These are phyloP conservation scores for Ochropacha duplaris DNA, from an alignment of 2,888 invertebrate genomes.

Conservation along the genomic window DNA sequence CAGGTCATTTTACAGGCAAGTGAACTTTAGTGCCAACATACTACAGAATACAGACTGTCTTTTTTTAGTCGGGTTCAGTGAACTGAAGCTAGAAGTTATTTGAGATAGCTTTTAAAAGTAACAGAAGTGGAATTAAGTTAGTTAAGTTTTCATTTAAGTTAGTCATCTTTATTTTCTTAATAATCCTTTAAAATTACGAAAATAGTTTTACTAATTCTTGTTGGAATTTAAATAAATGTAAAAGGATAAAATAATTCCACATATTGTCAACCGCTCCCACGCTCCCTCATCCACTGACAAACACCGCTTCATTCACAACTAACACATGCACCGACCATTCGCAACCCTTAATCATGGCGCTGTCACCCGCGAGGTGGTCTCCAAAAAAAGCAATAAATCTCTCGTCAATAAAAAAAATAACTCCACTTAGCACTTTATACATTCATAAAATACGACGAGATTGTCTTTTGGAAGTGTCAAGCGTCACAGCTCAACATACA, in stretches of 20 bases:
- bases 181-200: too few relatives aligned
- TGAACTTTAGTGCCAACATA: neutral
- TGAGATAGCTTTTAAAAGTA: neutral
- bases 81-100: neutral
- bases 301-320: conserved; percentile 25
- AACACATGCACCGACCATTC: conserved; percentile 37
- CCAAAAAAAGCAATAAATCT: conserved; percentile 47
- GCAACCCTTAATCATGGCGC: conserved; percentile 45
- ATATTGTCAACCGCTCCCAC: conserved; percentile 4
- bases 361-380: conserved; percentile 50
- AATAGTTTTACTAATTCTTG: too few relatives aligned
- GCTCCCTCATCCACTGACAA: conserved; percentile 19
- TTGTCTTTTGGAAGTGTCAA: conserved; percentile 14
- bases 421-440: conserved; percentile 53
- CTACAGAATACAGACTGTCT: neutral
- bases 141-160: too few relatives aligned
- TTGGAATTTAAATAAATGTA: neutral
- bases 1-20: conserved; percentile 1
- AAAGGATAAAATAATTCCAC: neutral
- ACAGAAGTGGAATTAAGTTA: neutral
- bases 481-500: conserved; percentile 20
- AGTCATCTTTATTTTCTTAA: too few relatives aligned
- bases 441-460: conserved; percentile 34
- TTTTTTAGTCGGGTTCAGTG: neutral
- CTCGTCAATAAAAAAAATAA: conserved; percentile 27